Conservation (phyloP, 2,113 vertebrate genomes). For the Cynoglossus semilaevis region DNA sequence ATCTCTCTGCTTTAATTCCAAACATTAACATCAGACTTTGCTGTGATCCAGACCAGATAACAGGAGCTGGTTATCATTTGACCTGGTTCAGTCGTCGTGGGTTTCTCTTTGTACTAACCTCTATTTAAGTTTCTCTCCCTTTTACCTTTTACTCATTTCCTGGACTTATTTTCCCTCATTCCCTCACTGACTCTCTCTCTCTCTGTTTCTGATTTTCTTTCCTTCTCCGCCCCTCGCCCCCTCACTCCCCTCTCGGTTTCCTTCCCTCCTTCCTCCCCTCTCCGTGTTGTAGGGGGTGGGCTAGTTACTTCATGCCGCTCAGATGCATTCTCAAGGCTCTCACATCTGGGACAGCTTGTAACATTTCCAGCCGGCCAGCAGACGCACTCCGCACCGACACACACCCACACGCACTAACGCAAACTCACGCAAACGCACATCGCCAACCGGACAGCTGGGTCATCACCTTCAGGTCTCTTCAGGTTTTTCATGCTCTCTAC, state of each 20-base stretch:
- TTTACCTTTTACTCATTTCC: conserved; percentile 50
- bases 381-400: conserved; percentile 15
- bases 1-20: neutral
- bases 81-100: conserved; percentile 9
- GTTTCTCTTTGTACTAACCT: neutral
- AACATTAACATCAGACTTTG: neutral
- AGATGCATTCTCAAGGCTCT: conserved; percentile 60
- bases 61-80: conserved; percentile 6
- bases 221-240: conserved; percentile 25
- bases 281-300: conserved; percentile 51
- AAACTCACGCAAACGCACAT: conserved; percentile 2
- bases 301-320: conserved; percentile 54
- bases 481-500: conserved; percentile 50
- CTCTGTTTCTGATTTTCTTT: conserved; percentile 60
- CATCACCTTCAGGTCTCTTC: conserved; percentile 31
- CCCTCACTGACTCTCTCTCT: conserved; percentile 41
- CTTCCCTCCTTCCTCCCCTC: conserved; percentile 32
- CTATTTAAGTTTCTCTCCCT: conserved; percentile 2
- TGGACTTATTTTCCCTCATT: conserved; percentile 51
- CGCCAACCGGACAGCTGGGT: conserved; percentile 47
- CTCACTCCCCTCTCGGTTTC: conserved; percentile 32
- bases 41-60: neutral
- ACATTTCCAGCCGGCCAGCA: conserved; percentile 50
- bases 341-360: conserved; percentile 72
- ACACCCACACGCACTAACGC: neutral